Percentiles rank a stretch among this genome's conserved stretches.
Conservation (phyloP, 1,140 invertebrate species). For the Tetramorium parvispinum region DNA sequence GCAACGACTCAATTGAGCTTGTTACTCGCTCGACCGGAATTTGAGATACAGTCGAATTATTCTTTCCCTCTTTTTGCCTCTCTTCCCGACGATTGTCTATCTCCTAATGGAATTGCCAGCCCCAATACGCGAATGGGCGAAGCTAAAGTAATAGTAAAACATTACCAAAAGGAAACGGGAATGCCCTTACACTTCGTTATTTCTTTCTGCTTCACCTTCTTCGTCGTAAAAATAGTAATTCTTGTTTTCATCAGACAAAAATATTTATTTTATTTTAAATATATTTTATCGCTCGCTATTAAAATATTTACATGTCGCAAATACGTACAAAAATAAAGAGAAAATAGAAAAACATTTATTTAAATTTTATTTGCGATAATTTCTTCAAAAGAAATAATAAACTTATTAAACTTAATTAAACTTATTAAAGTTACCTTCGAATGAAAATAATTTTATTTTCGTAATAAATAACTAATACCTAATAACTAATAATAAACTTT, state of each 20-base stretch:
- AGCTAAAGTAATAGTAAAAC: constrained; percentile 79
- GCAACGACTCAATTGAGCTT: constrained; percentile 79
- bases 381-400: not conserved
- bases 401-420: not conserved
- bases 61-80: constrained; percentile 59
- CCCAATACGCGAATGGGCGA: constrained; percentile 60
- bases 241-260: not conserved
- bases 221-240: constrained; percentile 10
- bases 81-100: constrained; percentile 66
- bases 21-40: constrained; percentile 58
- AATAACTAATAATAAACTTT: too few relatives aligned
- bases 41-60: constrained; percentile 74
- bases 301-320: not conserved
- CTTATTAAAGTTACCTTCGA: not conserved
- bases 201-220: not conserved
- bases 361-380: not conserved
- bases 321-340: not conserved
- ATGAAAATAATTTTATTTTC: not conserved
- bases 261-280: not conserved
- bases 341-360: not conserved
- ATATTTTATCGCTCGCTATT: not conserved
- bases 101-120: constrained; percentile 81
- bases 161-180: constrained; percentile 65
- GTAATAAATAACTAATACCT: constrained; percentile 1
- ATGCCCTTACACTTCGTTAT: constrained; percentile 22